A percentile compares a stretch with the other conserved stretches of the same genome.
These are phyloP conservation scores for Tetrao urogallus DNA, from an alignment of 2,113 vertebrate species.

Conservation along the genomic window DNA sequence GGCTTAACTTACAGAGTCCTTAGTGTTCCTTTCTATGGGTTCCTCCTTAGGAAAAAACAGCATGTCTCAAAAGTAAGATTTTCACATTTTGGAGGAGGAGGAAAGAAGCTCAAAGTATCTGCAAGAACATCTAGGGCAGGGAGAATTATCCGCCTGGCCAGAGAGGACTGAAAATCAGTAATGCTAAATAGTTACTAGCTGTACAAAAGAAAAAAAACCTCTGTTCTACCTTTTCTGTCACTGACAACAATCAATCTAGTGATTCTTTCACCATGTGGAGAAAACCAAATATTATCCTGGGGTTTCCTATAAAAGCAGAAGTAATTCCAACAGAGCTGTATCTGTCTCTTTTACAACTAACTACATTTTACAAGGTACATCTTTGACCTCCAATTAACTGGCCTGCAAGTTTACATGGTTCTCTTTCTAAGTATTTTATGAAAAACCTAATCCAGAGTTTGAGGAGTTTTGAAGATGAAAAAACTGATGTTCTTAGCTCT, in stretches of 20 bases:
- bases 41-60: neutral
- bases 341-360: neutral
- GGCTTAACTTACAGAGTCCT: neutral
- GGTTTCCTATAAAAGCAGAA: neutral
- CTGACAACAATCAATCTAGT: neutral
- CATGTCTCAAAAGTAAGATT: neutral
- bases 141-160: neutral
- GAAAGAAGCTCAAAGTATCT: neutral
- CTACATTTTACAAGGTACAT: neutral
- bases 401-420: neutral
- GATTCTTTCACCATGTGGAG: neutral
- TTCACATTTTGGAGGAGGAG: neutral
- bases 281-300: neutral
- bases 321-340: neutral
- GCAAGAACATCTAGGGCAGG: neutral
- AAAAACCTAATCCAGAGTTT: neutral
- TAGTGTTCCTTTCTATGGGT: neutral
- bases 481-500: neutral
- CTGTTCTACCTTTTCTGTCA: neutral
- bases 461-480: neutral
- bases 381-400: neutral
- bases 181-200: neutral
- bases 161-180: neutral
- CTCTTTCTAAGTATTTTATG: neutral
- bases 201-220: neutral